Conservation (phyloP, 2,888 invertebrate genomes). For the Orchesella flavescens region DNA sequence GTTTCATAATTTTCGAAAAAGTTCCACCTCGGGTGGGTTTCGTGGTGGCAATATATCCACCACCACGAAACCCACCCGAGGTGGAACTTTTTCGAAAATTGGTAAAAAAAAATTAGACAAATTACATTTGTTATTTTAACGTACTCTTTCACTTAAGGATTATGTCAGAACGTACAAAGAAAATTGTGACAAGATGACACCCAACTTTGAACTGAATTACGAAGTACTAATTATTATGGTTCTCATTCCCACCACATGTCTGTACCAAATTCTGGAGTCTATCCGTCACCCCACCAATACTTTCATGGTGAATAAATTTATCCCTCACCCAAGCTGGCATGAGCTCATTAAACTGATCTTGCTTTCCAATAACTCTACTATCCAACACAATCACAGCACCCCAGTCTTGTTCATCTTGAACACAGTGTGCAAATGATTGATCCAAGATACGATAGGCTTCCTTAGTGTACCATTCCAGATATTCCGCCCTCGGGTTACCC, state of each 20-base stretch:
- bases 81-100: no score
- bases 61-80: no score
- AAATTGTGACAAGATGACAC: no score
- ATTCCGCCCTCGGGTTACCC: neutral
- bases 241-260: neutral
- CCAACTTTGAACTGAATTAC: no score
- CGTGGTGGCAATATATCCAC: no score
- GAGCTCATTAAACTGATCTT: neutral
- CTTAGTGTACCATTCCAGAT: slow-evolving; percentile 37
- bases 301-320: neutral
- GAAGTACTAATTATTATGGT: neutral
- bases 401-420: slow-evolving; percentile 61
- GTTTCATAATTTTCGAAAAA: no score
- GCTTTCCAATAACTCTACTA: slow-evolving; percentile 29
- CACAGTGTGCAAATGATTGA: slow-evolving; percentile 55
- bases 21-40: no score
- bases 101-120: no score
- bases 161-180: no score
- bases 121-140: no score
- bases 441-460: slow-evolving; percentile 58
- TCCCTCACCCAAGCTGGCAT: slow-evolving; percentile 11
- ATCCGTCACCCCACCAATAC: neutral
- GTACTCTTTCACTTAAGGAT: no score
- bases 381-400: slow-evolving; percentile 54
- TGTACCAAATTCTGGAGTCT: neutral